Conservation (phyloP, 2,113 vertebrate species). For the Ammodramus savannarum region DNA sequence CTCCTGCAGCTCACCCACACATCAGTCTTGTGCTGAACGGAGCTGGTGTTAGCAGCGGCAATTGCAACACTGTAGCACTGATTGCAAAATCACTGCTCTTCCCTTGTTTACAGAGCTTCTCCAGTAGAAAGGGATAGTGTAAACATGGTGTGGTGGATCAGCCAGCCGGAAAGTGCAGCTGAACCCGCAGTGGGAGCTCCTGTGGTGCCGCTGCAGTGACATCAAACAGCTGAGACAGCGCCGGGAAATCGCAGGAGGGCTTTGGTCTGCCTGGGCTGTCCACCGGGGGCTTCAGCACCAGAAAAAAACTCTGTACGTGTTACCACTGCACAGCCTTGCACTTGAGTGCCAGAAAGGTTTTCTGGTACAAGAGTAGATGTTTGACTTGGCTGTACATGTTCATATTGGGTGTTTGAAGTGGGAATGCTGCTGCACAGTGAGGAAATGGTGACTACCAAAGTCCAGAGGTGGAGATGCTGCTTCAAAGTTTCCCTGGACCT, state of each 20-base stretch:
- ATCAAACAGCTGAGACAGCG: not conserved
- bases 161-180: not conserved
- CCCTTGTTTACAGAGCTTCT: not conserved
- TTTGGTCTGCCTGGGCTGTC: not conserved
- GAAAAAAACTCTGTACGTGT: not conserved
- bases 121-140: not conserved
- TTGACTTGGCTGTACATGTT: not conserved
- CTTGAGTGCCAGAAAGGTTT: not conserved
- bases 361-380: not conserved
- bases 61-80: not conserved
- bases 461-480: not conserved
- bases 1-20: not conserved
- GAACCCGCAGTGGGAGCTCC: not conserved
- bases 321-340: not conserved
- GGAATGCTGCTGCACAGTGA: fast-evolving
- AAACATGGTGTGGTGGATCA: not conserved
- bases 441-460: not conserved
- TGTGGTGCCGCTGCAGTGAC: not conserved
- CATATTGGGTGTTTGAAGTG: fast-evolving
- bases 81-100: not conserved
- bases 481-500: not conserved
- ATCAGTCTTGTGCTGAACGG: not conserved
- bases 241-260: fast-evolving
- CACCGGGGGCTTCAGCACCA: fast-evolving
- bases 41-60: not conserved